Conservation (phyloP, 1,140 invertebrate genomes). For the Orussus abietinus region DNA sequence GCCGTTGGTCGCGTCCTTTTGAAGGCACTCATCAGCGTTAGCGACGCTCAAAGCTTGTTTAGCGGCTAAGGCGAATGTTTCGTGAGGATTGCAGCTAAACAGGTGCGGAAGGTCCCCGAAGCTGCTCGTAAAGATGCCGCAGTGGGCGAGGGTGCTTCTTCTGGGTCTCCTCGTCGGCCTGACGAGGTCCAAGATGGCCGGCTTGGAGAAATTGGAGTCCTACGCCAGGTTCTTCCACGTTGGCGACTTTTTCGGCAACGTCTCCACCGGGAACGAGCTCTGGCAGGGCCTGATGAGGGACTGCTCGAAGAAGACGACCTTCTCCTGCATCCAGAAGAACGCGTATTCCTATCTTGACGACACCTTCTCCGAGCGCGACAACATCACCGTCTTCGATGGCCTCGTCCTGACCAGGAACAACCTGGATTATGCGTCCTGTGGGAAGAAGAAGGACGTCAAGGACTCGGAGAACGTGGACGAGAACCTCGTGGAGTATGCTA, state of each 20-base stretch:
- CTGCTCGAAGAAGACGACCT: constrained; percentile 61
- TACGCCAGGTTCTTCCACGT: constrained; percentile 32
- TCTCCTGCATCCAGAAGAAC: constrained; percentile 73
- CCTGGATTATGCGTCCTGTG: constrained; percentile 56
- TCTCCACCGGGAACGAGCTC: constrained; percentile 61
- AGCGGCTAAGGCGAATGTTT: no score
- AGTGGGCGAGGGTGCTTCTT: no score
- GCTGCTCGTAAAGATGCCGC: no score
- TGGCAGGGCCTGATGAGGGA: constrained; percentile 69
- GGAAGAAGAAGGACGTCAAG: constrained; percentile 42
- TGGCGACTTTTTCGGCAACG: constrained; percentile 24
- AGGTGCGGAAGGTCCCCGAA: no score
- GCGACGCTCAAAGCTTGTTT: no score
- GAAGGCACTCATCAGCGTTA: no score
- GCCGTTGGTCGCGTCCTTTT: no score
- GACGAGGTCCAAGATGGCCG: constrained; percentile 28
- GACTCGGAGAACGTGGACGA: constrained; percentile 35
- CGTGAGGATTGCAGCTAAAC: no score
- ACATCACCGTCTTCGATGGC: constrained; percentile 66
- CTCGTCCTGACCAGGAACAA: constrained; percentile 67
- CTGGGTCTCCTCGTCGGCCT: no score
- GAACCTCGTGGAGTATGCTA: constrained; percentile 35
- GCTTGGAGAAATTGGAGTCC: constrained; percentile 29
- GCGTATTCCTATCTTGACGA: constrained; percentile 66
- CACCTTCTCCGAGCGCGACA: constrained; percentile 59